A percentile compares a stretch with the other conserved stretches of the same genome.
phyloP scores from a whole-genome alignment of 2,797 vertebrate genomes.

The Schizopygopsis malacanthus region DNA sequence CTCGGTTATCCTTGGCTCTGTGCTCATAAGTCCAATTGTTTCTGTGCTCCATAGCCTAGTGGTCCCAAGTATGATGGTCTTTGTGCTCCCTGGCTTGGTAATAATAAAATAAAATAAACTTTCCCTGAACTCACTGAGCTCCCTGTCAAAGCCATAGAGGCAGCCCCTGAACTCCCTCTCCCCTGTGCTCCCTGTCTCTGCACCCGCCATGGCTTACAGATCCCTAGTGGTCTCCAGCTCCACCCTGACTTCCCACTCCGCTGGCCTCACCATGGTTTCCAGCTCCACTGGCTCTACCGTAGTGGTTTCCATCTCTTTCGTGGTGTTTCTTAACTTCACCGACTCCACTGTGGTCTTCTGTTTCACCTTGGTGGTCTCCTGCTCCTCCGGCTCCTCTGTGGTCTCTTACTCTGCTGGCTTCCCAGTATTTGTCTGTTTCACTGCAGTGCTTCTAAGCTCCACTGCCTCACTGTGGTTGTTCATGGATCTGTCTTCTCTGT shows the following conservation, averaged over 20 bases:
- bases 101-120: not conserved
- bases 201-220: not conserved
- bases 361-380: not conserved
- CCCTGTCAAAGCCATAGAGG: not conserved
- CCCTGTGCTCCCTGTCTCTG: not conserved
- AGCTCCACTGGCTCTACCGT: not conserved
- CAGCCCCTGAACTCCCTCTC: not conserved
- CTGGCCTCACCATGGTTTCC: not conserved
- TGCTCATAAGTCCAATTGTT: not conserved
- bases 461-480: not conserved
- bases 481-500: no score
- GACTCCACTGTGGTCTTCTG: not conserved
- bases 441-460: not conserved
- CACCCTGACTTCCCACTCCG: not conserved
- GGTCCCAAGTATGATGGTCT: not conserved
- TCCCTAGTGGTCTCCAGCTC: not conserved
- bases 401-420: not conserved
- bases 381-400: not conserved
- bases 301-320: not conserved
- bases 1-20: not conserved
- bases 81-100: not conserved
- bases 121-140: not conserved
- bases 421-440: not conserved
- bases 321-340: not conserved
- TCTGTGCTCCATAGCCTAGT: not conserved